Conservation (phyloP, 2,888 invertebrate genomes). For the Drosophila mercatorum region DNA sequence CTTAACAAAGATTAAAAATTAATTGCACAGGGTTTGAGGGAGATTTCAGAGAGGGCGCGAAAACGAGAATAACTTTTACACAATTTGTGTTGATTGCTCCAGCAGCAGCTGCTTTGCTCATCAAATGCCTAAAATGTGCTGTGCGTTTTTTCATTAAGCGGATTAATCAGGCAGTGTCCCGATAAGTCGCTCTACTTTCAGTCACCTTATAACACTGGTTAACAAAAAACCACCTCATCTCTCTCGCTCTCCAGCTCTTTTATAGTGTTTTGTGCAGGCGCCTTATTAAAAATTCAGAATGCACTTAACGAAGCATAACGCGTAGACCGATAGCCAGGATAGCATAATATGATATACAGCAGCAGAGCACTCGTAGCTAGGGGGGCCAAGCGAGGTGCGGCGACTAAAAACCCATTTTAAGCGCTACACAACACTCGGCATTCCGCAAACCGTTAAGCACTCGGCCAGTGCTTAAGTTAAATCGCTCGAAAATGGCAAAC, state of each 20-base stretch:
- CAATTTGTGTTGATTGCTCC: slow-evolving; percentile 75
- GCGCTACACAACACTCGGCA: slow-evolving; percentile 34
- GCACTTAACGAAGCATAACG: slow-evolving; percentile 78
- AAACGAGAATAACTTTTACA: slow-evolving; percentile 23
- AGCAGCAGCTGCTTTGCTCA: slow-evolving; percentile 43
- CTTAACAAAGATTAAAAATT: slow-evolving; percentile 74
- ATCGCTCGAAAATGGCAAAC: slow-evolving; percentile 38
- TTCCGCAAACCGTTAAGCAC: slow-evolving; percentile 19
- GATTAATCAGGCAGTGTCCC: slow-evolving; percentile 61
- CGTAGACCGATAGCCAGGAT: slow-evolving; percentile 74
- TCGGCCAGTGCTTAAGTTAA: slow-evolving; percentile 39
- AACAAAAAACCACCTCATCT: not conserved
- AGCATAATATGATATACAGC: slow-evolving; percentile 27
- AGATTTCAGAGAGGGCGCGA: too few species aligned
- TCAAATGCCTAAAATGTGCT: slow-evolving; percentile 45
- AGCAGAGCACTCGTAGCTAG: slow-evolving; percentile 13
- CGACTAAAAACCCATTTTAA: slow-evolving; percentile 37
- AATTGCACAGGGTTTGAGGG: slow-evolving; percentile 48
- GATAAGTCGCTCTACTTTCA: slow-evolving; percentile 19
- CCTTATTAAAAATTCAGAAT: slow-evolving; percentile 75
- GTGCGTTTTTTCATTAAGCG: slow-evolving; percentile 71
- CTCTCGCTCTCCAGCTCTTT: not conserved
- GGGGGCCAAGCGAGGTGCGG: too few species aligned
- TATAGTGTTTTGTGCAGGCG: slow-evolving; percentile 50
- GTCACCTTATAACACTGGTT: slow-evolving; percentile 34